phyloP scores from a whole-genome alignment of 2,797 vertebrate species.

The Telmatherina bonti region DNA sequence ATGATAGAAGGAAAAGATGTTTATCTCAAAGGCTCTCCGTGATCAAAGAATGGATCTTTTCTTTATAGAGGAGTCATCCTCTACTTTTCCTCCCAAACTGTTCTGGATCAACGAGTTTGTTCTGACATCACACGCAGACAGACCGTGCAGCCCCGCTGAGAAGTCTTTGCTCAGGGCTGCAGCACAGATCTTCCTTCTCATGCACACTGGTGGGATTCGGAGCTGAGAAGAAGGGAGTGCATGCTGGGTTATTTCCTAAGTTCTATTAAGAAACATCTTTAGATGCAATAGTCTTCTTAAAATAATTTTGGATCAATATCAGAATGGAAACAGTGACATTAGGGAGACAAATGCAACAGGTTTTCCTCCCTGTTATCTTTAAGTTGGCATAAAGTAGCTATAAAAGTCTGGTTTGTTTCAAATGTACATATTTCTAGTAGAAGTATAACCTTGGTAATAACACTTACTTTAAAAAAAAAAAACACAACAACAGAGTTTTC shows the following conservation, averaged over 20 bases:
- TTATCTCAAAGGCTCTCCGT: slow-evolving; percentile 4
- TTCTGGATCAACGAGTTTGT: slow-evolving; percentile 25
- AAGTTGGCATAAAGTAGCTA: background rate
- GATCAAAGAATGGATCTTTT: slow-evolving; percentile 27
- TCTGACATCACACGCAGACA: slow-evolving; percentile 23
- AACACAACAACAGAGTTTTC: too few species aligned
- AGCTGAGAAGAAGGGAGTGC: background rate
- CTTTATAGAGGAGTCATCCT: slow-evolving; percentile 16
- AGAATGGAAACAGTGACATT: too few species aligned
- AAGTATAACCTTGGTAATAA: too few species aligned
- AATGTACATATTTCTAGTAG: background rate
- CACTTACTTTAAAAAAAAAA: too few species aligned
- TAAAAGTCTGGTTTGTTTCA: background rate
- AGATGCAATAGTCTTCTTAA: background rate
- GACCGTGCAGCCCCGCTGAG: background rate
- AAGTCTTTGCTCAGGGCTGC: too few species aligned
- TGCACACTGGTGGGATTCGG: slow-evolving; percentile 7
- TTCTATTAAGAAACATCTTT: background rate
- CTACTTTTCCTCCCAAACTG: slow-evolving; percentile 12
- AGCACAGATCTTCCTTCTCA: slow-evolving; percentile 8
- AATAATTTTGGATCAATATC: background rate
- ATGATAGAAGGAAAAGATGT: slow-evolving; percentile 5
- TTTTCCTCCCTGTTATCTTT: too few species aligned
- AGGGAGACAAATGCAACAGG: too few species aligned
- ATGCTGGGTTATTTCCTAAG: background rate